Conservation (phyloP, 2,797 vertebrate genomes). For the Acipenser transmontanus region DNA sequence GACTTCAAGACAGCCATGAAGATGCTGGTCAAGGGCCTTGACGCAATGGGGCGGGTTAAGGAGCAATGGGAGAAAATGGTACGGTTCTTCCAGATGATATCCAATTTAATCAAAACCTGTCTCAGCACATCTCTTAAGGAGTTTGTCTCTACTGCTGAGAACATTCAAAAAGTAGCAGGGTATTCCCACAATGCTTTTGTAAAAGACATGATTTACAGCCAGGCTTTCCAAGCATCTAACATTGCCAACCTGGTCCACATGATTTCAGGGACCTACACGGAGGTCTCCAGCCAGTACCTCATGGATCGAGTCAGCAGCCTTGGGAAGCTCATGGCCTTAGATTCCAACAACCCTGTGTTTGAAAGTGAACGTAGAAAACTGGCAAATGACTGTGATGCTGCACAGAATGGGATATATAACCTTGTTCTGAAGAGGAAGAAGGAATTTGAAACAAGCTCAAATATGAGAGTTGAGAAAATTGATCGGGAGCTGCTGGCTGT, state of each 20-base stretch:
- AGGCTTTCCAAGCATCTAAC: constrained; percentile 31
- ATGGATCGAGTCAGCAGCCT: constrained; percentile 29
- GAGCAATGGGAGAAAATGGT: constrained; percentile 41
- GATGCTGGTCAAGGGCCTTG: constrained; percentile 31
- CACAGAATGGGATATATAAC: constrained; percentile 8
- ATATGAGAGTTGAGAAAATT: constrained; percentile 18
- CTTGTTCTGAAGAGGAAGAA: constrained; percentile 24
- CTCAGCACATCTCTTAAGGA: constrained; percentile 25
- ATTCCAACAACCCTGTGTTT: constrained; percentile 21
- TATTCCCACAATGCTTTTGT: constrained; percentile 21
- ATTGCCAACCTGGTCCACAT: constrained; percentile 31
- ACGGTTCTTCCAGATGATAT: constrained; percentile 43
- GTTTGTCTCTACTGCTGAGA: constrained; percentile 18
- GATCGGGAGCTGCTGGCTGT: constrained; percentile 16
- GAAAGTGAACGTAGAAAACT: neutral
- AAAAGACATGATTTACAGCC: constrained; percentile 31
- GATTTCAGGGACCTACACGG: constrained; percentile 34
- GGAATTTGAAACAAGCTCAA: constrained; percentile 13
- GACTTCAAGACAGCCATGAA: constrained; percentile 31
- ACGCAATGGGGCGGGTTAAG: constrained; percentile 30
- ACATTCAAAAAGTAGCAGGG: neutral
- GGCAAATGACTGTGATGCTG: constrained; percentile 13
- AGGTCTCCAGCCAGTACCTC: constrained; percentile 27
- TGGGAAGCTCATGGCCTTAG: constrained; percentile 27
- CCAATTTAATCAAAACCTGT: constrained; percentile 29